Base-by-base conservation (phyloP, 2,113 vertebrate genomes). In the Brienomyrus brachyistius region DNA sequence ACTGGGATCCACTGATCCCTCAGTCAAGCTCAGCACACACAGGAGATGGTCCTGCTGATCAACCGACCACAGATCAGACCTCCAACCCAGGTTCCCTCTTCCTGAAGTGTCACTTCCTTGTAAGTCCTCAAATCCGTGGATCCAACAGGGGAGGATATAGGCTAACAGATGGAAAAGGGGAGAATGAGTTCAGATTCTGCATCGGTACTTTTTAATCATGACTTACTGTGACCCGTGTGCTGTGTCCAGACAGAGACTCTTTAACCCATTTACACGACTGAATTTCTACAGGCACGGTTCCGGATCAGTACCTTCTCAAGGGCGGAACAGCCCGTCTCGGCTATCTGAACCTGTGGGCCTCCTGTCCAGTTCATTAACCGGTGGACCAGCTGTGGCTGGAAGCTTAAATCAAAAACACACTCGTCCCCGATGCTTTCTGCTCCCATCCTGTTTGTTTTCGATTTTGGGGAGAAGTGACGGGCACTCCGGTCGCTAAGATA, bases 351-450 rank as follows among this genome's bases (percentile, higher is more conserved):
- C 35, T 54, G 51, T 48, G 27, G 51, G n/a, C 85, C 48, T 87
- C 51, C 23, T 10, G 85, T 87, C 48, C n/a, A 56, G 6, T 54
- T 87, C 85, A 52, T 87, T 87, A 87, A 87, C n/a, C 27, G n/a
- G 51, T 8, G 17, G 27, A 87, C 31, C 51, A 87, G 50, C 50
- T 86, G 45, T 27, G 47, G 84, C 84, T 48, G 21, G n/a, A 23
- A 87, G 48, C 27, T 87, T 54, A 87, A 27, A 35, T 87, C 31
- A 87, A 54, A 87, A 84, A n/a, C 85, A 87, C 50, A 54, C 13
- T 54, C 19, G 15, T 54, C 10, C 48, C 27, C 13, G 6, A 35
- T 87, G 50, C 51, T 87, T 87, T 52, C 50, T 8, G 85, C 27
- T 87, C 85, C 10, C 45, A 31, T 56, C 85, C 50, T 15, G 51